These are phyloP conservation scores for Cydia strobilella DNA, from an alignment of 1,140 invertebrate species.

Conservation along the genomic window DNA sequence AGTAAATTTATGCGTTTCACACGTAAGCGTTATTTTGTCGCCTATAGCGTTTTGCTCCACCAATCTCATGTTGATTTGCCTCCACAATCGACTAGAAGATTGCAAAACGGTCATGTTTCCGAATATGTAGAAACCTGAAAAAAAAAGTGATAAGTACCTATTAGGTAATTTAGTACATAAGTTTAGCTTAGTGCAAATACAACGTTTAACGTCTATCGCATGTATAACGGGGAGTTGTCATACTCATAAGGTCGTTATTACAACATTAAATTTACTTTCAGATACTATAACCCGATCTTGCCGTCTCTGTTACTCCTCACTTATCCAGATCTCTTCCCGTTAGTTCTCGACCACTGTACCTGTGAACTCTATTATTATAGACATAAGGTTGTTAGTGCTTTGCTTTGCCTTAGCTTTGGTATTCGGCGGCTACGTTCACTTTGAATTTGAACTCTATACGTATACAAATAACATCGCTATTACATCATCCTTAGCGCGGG, in stretches of 20 bases:
- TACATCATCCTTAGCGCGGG: conserved; percentile 84
- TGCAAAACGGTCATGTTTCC: conserved; percentile 63
- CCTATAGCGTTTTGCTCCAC: conserved; percentile 57
- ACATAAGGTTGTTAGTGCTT: too few relatives aligned
- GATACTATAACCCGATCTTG: conserved; percentile 90
- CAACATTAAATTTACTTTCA: conserved; percentile 81
- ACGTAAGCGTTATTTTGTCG: conserved; percentile 43
- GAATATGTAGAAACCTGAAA: conserved; percentile 68
- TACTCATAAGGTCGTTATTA: conserved; percentile 36
- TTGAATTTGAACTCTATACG: not conserved
- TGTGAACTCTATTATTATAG: too few relatives aligned
- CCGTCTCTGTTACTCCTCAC: conserved; percentile 87
- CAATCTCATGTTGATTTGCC: conserved; percentile 52
- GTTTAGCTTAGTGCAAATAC: too few relatives aligned
- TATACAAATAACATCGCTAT: conserved; percentile 23
- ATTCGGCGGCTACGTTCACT: not conserved
- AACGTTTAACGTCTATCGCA: too few relatives aligned
- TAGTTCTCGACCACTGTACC: conserved; percentile 55
- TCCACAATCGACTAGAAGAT: conserved; percentile 58
- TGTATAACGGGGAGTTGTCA: too few relatives aligned
- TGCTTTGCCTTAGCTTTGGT: too few relatives aligned
- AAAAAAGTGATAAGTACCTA: conserved; percentile 8
- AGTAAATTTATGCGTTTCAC: conserved; percentile 45
- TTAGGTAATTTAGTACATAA: not conserved
- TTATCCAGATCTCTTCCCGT: too few relatives aligned